Conservation (phyloP, 2,113 vertebrate species). For the Holacanthus passer region DNA sequence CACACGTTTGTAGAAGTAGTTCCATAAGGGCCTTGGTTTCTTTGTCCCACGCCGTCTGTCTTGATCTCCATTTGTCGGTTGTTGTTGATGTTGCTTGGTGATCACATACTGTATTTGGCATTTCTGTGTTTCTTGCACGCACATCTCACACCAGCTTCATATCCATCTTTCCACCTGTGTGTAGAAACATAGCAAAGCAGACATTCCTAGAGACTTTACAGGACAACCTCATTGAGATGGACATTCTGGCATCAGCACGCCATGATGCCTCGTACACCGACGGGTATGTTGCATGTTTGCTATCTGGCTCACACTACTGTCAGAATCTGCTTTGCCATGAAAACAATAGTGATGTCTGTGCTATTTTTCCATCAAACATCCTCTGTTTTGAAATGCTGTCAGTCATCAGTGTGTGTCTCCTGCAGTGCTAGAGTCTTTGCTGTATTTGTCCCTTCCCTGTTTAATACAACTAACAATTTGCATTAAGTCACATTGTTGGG, state of each 20-base stretch:
- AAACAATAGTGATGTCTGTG: constrained; percentile 56
- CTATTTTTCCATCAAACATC: constrained; percentile 61
- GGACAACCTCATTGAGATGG: constrained; percentile 99
- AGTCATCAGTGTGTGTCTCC: constrained; percentile 54
- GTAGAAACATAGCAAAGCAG: constrained; percentile 99
- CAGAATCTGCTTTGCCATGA: constrained; percentile 76
- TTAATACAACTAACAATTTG: constrained; percentile 64
- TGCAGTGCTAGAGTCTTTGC: constrained; percentile 30
- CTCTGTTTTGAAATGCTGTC: constrained; percentile 61
- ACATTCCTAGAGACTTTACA: constrained; percentile 99
- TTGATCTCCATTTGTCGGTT: constrained; percentile 64
- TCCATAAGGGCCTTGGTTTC: constrained; percentile 82
- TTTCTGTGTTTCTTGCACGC: constrained; percentile 83
- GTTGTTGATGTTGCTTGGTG: constrained; percentile 58
- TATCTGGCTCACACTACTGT: constrained; percentile 60
- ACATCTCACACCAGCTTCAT: constrained; percentile 95
- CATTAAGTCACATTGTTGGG: constrained; percentile 59
- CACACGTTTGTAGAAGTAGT: constrained; percentile 76
- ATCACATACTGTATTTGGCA: constrained; percentile 64
- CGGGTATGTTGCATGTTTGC: constrained; percentile 92
- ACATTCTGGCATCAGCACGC: constrained; percentile 96
- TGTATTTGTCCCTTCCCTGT: constrained; percentile 55
- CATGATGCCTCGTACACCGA: constrained; percentile 94
- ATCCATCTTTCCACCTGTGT: constrained; percentile 95
- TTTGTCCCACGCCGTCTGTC: constrained; percentile 60